Percentiles rank a stretch among this genome's conserved stretches.
phyloP scores from a whole-genome alignment of 1,140 invertebrate species.

The Coenobita brevimanus region DNA sequence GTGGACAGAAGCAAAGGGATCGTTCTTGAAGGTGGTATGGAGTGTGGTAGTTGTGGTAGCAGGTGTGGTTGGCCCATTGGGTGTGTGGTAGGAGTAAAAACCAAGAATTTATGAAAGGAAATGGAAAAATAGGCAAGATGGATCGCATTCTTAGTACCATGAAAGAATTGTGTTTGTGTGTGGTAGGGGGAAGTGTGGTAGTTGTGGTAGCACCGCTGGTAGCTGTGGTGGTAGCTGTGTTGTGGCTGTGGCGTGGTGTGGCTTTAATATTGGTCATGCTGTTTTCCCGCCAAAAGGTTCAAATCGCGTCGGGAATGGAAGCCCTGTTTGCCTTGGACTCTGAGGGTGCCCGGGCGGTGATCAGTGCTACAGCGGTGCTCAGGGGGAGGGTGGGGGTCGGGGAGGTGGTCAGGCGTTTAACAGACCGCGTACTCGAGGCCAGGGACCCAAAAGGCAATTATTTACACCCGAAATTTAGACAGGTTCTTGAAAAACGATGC shows the following conservation, averaged over 20 bases:
- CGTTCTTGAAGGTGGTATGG: too few relatives aligned
- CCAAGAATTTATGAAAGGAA: too few relatives aligned
- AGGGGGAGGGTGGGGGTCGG: conserved; percentile 17
- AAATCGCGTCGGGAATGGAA: conserved; percentile 45
- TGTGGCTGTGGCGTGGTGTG: conserved; percentile 42
- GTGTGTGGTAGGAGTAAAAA: too few relatives aligned
- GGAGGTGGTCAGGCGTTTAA: background rate
- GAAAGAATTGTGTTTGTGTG: background rate
- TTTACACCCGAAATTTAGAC: conserved; percentile 46
- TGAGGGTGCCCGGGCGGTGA: conserved; percentile 28
- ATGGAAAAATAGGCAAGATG: too few relatives aligned
- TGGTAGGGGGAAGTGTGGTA: conserved; percentile 12
- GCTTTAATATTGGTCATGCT: conserved; percentile 7
- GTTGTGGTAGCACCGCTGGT: conserved; percentile 16
- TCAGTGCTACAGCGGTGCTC: conserved; percentile 33
- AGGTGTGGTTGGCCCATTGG: too few relatives aligned
- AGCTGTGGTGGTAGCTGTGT: conserved; percentile 1
- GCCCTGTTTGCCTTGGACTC: conserved; percentile 55
- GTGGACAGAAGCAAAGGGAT: too few relatives aligned
- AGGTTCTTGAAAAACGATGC: conserved; percentile 24
- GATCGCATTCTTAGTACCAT: background rate
- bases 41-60: too few relatives aligned
- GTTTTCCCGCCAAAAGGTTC: background rate
- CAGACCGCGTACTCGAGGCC: conserved; percentile 2
- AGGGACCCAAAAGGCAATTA: background rate